phyloP scores from a whole-genome alignment of 1,140 invertebrate genomes.

The Temnothorax nylanderi region DNA sequence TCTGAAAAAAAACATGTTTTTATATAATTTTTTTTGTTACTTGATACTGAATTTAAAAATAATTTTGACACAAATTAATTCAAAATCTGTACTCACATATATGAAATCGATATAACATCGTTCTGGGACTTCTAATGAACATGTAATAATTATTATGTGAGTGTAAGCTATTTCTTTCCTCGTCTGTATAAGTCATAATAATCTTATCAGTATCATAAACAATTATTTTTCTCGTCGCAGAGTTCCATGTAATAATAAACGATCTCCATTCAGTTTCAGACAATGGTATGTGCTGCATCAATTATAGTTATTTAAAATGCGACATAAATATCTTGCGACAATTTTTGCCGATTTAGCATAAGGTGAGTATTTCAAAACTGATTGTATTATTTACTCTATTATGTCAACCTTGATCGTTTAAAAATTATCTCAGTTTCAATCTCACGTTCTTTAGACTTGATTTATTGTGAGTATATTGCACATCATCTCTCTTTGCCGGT shows the following conservation, averaged over 20 bases:
- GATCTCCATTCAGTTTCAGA: slow-evolving; percentile 64
- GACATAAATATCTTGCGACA: not conserved
- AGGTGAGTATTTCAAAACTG: too few relatives aligned
- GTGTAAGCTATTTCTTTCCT: not conserved
- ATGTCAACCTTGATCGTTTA: too few relatives aligned
- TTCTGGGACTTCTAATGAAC: not conserved
- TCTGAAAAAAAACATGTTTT: slow-evolving; percentile 51
- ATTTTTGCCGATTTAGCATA: not conserved
- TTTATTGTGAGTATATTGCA: too few relatives aligned
- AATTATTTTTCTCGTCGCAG: not conserved
- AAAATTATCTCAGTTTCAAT: too few relatives aligned
- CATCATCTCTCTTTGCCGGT: too few relatives aligned
- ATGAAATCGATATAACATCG: slow-evolving; percentile 64
- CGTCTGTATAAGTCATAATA: slow-evolving; percentile 45
- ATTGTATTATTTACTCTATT: too few relatives aligned
- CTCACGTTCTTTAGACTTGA: too few relatives aligned
- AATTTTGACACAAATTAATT: not conserved
- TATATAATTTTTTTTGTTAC: not conserved
- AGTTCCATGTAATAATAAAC: slow-evolving; percentile 64
- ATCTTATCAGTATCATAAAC: slow-evolving; percentile 52
- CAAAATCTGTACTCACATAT: slow-evolving; percentile 54
- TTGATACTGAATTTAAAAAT: not conserved
- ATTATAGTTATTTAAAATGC: not conserved
- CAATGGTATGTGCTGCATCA: slow-evolving; percentile 44
- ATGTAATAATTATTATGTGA: slow-evolving; percentile 18